Base-by-base conservation (phyloP, 1,140 invertebrate genomes). In the Coelopa frigida region DNA sequence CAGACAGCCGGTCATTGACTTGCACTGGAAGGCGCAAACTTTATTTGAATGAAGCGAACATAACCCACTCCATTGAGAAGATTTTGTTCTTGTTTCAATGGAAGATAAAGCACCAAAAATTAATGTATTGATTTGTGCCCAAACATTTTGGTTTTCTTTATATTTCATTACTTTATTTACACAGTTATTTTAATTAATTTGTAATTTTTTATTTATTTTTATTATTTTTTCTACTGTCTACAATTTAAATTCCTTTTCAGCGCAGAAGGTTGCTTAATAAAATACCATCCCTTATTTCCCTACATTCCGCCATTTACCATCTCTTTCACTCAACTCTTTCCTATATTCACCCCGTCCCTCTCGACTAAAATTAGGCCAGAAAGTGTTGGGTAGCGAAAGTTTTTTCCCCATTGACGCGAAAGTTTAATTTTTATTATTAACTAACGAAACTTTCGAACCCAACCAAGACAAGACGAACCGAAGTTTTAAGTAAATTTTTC, bases 401-500 rank as follows among this genome's bases (percentile, higher is more conserved):
- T 20, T 35, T 31, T 32, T 43, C 33, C 33, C 17, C 20, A 18
- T 35, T 20, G 20, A 35, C 33, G 31, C 33, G 21, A 21, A 12
- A 32, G 20, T 43, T 43, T 43, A 43, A 31, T 32, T 43, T 43
- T 43, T 43, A 43, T 43, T 43, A 43, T 43, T 43, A 31, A 43
- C 27, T 43, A 43, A 21, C 27, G 5, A 27, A 38, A 38, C 20
- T 14, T 20, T 17, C 3, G 22, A 38, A 21, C 36, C 22, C 22
- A 38, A 21, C n/a, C 12, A 11, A 8, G 18, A 38, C 12, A 22
- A 38, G 24, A 38, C n/a, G 22, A 18, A 35, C 5, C 37, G 6
- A 29, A 29, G 14, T 20, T 29, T 10, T 17, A 42, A 29, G 22
- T 32, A 11, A 26, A 17, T 4, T n/a, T n/a, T n/a, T n/a, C n/a